These are phyloP conservation scores for Harpagoxenus sublaevis DNA, from an alignment of 2,888 invertebrate genomes.

Conservation along the genomic window DNA sequence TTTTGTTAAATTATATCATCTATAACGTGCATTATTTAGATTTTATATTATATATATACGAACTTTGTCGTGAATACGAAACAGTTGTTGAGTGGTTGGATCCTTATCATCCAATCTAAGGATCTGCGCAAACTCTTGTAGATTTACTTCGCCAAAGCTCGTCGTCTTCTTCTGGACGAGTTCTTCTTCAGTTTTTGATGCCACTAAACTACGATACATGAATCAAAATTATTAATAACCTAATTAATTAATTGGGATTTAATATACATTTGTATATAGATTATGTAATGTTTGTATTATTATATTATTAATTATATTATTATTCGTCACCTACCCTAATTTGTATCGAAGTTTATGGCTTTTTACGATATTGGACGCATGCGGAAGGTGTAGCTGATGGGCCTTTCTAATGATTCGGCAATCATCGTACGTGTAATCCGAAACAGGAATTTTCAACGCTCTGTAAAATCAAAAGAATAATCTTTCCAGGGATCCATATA, in stretches of 20 bases:
- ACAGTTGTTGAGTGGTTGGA: constrained; percentile 88
- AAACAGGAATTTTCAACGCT: constrained; percentile 93
- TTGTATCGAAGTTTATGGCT: constrained; percentile 92
- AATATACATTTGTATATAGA: not conserved
- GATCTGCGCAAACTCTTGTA: constrained; percentile 89
- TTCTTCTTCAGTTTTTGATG: constrained; percentile 84
- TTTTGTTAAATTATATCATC: not conserved
- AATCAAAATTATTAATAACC: not conserved
- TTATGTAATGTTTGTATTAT: not conserved
- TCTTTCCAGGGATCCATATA: not conserved
- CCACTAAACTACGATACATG: constrained; percentile 75
- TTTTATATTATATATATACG: constrained; percentile 56
- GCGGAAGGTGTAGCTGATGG: constrained; percentile 93
- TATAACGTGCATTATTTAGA: not conserved
- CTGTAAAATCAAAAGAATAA: constrained; percentile 87
- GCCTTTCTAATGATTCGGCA: constrained; percentile 94
- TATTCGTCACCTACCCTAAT: constrained; percentile 89
- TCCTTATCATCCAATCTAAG: constrained; percentile 89
- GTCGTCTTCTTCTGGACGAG: constrained; percentile 80
- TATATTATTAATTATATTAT: constrained; percentile 8
- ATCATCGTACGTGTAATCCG: constrained; percentile 97
- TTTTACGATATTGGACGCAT: constrained; percentile 92
- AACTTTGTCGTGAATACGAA: constrained; percentile 90
- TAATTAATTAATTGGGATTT: not conserved
- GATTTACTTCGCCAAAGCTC: constrained; percentile 78